Base-by-base conservation (phyloP, 1,140 invertebrate genomes). In the Drosophila yakuba region DNA sequence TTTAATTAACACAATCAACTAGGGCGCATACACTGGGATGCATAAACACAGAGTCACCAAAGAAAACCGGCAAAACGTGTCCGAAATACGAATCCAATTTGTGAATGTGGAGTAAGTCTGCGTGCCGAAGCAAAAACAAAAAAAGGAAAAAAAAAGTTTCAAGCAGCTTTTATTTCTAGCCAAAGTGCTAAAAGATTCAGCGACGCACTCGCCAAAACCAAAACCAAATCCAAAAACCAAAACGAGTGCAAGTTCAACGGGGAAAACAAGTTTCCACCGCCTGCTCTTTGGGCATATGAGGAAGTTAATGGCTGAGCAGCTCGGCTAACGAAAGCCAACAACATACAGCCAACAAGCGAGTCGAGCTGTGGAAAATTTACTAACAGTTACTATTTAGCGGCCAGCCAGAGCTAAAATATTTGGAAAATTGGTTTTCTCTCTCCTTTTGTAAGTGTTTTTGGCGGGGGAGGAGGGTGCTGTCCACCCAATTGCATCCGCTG, bases 241-340 rank as follows among this genome's bases (percentile, higher is more conserved):
- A 86, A 89, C 84, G 85, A 88, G 83, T 84, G 84, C 83, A 88
- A 88, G 83, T 88, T 88, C 84, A 88, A 80, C 80, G 73, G 59
- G 66, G 79, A 79, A 86, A 86, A 88, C 82, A 39, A 62, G 82
- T 88, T 86, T 79, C 75, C 61, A 50, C 74, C 38, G 72, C 63
- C 54, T 12, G 38, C 50, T 68, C 68, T 60, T 15, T 41, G 15
- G 39, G 52, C 73, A 85, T 63, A 86, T 83, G 82, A 86, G 83
- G 82, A 86, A 86, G 83, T 83, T 79, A 79, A 73, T 82, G 83
- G 72, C 77, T 80, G 72, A 76, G 80, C 80, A 80, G 62, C 51
- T 43, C 14, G 59, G 35, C 67, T 25, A 56, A 60, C 23, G 28
- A 45, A 59, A 79, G 43, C 69, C 50, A 57, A 77, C 56, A 74